These are phyloP conservation scores for Pantherophis vulpinus DNA, from an alignment of 2,797 vertebrate species.

Conservation along the genomic window DNA sequence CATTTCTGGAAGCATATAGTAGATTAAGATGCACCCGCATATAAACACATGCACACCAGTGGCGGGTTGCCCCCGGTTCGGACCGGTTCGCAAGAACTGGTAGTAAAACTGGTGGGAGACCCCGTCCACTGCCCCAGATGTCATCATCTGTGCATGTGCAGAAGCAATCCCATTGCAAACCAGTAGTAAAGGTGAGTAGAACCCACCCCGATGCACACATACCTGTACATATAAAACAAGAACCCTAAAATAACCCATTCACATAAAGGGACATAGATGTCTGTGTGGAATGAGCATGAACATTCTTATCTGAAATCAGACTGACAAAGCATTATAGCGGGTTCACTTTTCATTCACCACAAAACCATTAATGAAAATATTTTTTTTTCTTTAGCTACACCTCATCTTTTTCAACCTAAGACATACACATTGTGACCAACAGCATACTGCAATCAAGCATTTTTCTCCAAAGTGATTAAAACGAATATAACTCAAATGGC, in stretches of 20 bases:
- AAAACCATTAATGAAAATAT: not conserved
- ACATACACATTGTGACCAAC: not conserved
- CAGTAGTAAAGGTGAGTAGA: no score
- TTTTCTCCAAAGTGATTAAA: constrained; percentile 13
- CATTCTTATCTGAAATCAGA: constrained; percentile 14
- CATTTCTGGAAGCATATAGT: not conserved
- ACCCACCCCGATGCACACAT: not conserved
- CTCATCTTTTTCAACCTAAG: constrained; percentile 2
- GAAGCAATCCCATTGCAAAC: no score
- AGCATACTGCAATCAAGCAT: constrained; percentile 12
- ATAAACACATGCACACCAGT: not conserved
- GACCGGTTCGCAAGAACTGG: no score
- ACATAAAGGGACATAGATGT: not conserved
- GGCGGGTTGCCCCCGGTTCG: no score
- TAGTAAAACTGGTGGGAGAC: no score
- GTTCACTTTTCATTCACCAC: constrained; percentile 28
- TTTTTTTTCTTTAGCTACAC: constrained; percentile 19
- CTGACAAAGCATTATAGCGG: constrained; percentile 32
- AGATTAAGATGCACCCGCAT: not conserved
- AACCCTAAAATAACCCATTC: not conserved
- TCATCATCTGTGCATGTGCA: no score
- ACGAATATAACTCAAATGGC: not conserved
- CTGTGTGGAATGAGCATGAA: not conserved
- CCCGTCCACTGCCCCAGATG: no score
- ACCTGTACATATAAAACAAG: not conserved